These are phyloP conservation scores for Amorpha juglandis DNA, from an alignment of 2,888 invertebrate genomes.

Conservation along the genomic window DNA sequence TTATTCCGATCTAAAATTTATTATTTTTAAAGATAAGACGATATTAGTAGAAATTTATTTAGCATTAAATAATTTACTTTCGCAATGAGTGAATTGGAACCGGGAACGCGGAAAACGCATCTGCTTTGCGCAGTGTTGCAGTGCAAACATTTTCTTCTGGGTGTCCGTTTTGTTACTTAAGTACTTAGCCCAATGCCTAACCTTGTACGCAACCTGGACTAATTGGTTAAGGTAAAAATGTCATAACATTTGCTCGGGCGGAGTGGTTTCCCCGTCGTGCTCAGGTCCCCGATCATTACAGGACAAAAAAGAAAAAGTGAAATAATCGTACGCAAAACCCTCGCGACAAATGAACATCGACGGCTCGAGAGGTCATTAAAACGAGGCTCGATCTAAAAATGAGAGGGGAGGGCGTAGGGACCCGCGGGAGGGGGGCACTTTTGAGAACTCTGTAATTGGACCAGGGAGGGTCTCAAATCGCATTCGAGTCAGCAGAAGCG, in stretches of 20 bases:
- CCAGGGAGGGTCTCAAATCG: constrained; percentile 82
- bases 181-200: not conserved
- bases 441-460: constrained; percentile 83
- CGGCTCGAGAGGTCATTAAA: constrained; percentile 83
- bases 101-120: too few relatives aligned
- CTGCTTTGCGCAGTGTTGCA: too few relatives aligned
- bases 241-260: constrained; percentile 27
- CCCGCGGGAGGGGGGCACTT: constrained; percentile 63
- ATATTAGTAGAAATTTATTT: too few relatives aligned
- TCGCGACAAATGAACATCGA: constrained; percentile 84
- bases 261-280: constrained; percentile 55
- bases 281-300: constrained; percentile 61
- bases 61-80: too few relatives aligned
- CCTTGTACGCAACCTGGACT: constrained; percentile 28
- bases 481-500: constrained; percentile 80
- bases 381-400: constrained; percentile 82
- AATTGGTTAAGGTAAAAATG: constrained; percentile 23
- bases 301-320: constrained; percentile 66
- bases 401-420: constrained; percentile 63
- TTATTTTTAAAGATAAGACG: too few relatives aligned
- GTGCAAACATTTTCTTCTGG: too few relatives aligned
- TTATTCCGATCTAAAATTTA: too few relatives aligned
- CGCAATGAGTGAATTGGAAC: too few relatives aligned
- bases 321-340: constrained; percentile 80
- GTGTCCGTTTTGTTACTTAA: too few relatives aligned